phyloP scores from a whole-genome alignment of 2,888 invertebrate species.

The Tinea trinotella region DNA sequence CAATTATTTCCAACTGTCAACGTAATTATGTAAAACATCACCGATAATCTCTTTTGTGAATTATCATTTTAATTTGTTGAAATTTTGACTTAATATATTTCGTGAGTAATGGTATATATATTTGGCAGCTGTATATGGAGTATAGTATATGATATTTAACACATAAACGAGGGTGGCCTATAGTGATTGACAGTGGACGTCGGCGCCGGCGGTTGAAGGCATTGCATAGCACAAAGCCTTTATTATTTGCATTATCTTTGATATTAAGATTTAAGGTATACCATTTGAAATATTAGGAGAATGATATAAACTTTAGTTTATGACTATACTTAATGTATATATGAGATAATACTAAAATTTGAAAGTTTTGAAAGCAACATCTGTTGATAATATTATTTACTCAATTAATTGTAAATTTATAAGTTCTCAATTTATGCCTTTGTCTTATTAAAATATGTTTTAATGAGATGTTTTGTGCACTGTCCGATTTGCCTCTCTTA shows the following conservation, averaged over 20 bases:
- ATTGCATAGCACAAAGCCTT: conserved; percentile 12
- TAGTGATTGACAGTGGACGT: not conserved
- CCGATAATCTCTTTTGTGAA: too few relatives aligned
- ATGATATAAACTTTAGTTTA: conserved; percentile 25
- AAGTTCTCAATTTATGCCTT: conserved; percentile 42
- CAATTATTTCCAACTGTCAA: too few relatives aligned
- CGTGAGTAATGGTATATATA: too few relatives aligned
- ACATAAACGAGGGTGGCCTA: not conserved
- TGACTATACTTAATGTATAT: conserved; percentile 27
- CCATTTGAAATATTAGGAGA: conserved; percentile 23
- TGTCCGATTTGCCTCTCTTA: conserved; percentile 14
- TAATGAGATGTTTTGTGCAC: conserved; percentile 19
- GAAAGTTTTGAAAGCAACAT: conserved; percentile 22
- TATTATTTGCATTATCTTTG: conserved; percentile 8
- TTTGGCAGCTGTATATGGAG: too few relatives aligned
- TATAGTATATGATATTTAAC: too few relatives aligned
- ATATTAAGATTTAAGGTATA: conserved; percentile 22
- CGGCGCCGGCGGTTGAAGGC: not conserved
- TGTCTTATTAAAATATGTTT: conserved; percentile 46
- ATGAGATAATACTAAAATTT: conserved; percentile 20
- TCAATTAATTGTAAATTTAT: conserved; percentile 53
- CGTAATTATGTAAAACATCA: too few relatives aligned
- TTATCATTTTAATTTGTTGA: too few relatives aligned
- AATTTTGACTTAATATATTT: too few relatives aligned
- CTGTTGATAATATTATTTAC: conserved; percentile 30